A percentile compares a stretch with the other conserved stretches of the same genome.
Conservation (phyloP, 2,113 vertebrate genomes). For the Nothocercus nigrocapillus region DNA sequence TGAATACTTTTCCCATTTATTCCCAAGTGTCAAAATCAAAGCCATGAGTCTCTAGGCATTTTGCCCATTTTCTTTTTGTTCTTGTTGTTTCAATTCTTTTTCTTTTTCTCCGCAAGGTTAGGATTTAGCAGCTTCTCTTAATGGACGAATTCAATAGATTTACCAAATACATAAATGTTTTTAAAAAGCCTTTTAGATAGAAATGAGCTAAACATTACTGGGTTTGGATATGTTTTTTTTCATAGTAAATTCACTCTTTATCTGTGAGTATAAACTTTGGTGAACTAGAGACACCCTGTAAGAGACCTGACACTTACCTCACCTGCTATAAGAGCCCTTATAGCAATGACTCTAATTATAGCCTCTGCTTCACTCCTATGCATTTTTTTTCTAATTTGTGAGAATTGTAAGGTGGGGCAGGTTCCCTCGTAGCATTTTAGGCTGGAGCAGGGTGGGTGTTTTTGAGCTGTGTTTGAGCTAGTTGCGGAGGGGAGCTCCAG, state of each 20-base stretch:
- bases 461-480: not conserved
- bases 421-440: not conserved
- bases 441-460: not conserved
- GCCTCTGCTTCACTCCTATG: not conserved
- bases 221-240: not conserved
- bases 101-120: not conserved
- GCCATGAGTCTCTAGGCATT: constrained; percentile 22
- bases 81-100: not conserved
- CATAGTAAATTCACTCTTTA: not conserved
- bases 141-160: not conserved
- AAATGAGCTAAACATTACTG: not conserved
- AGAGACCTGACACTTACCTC: not conserved
- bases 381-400: not conserved
- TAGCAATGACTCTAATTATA: too few species aligned
- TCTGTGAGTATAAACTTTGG: not conserved
- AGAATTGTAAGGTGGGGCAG: not conserved
- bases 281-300: not conserved
- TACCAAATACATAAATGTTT: not conserved
- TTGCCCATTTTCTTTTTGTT: constrained; percentile 17
- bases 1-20: constrained; percentile 39
- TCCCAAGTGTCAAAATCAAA: constrained; percentile 65
- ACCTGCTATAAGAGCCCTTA: not conserved
- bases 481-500: not conserved
- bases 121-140: not conserved
- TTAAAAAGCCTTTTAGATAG: not conserved